Evolutionary conservation across 2,888 invertebrate genomes (phyloP).

Genomic region (Glyphotaelius pellucidus): DNA sequence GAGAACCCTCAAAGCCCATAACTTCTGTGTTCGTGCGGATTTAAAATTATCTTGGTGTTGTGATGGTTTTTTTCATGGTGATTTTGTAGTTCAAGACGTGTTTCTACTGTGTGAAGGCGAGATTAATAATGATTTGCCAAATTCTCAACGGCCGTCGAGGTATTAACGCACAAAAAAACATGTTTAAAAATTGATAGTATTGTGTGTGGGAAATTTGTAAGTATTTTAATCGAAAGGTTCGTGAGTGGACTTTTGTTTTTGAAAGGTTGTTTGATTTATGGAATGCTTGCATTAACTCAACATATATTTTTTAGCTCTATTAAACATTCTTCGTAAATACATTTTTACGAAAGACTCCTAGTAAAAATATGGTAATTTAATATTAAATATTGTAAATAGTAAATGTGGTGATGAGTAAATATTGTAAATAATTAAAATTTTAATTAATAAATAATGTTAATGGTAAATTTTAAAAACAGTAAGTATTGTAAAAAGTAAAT

Average conservation of each 20-base stretch:
- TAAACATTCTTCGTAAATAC: background rate
- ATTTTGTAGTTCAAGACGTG: background rate
- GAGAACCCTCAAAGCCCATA: background rate
- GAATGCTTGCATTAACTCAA: background rate
- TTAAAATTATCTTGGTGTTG: background rate
- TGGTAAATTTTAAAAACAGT: no score
- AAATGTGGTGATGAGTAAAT: no score
- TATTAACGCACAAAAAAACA: background rate
- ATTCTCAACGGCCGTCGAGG: slow-evolving; percentile 5
- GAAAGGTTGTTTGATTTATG: background rate
- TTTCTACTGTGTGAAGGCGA: background rate
- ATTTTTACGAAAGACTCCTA: background rate
- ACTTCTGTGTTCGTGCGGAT: background rate
- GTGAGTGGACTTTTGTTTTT: background rate
- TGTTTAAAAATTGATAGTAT: slow-evolving; percentile 12
- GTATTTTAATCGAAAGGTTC: background rate
- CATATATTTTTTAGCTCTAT: background rate
- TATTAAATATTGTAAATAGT: background rate
- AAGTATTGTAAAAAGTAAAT: no score
- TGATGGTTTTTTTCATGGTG: background rate
- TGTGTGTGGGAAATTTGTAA: background rate
- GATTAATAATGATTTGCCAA: slow-evolving; percentile 35
- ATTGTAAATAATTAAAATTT: no score
- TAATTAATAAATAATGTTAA: no score
- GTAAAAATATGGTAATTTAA: background rate